phyloP scores from a whole-genome alignment of 2,113 vertebrate species.

The Phasianus colchicus region DNA sequence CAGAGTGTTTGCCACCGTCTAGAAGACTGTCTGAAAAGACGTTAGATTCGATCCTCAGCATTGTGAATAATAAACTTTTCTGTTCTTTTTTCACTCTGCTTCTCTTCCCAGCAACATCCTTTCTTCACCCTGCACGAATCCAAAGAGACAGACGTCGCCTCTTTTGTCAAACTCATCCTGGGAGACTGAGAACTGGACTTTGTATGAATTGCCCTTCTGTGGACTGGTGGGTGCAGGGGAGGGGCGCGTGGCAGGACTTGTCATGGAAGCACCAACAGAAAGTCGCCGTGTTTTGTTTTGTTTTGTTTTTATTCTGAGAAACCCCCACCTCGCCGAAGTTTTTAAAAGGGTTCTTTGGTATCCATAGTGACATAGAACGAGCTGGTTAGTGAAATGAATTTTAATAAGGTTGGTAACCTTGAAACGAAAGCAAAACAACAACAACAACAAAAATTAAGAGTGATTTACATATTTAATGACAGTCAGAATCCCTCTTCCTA shows the following conservation, averaged over 20 bases:
- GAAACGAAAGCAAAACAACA: constrained; percentile 36
- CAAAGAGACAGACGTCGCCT: constrained; percentile 96
- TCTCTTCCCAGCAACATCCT: constrained; percentile 87
- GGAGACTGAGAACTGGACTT: constrained; percentile 86
- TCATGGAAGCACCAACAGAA: constrained; percentile 73
- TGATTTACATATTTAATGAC: constrained; percentile 84
- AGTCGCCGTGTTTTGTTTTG: constrained; percentile 54
- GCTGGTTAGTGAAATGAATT: constrained; percentile 82
- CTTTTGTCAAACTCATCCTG: constrained; percentile 94
- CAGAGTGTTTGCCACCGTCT: neutral
- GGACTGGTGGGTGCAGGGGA: constrained; percentile 79
- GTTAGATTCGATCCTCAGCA: neutral
- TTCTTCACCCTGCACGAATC: constrained; percentile 95
- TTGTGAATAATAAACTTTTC: neutral
- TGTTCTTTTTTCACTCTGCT: constrained; percentile 19
- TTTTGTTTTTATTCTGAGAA: constrained; percentile 55
- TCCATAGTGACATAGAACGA: constrained; percentile 79
- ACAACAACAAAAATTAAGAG: constrained; percentile 23
- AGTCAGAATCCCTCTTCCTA: constrained; percentile 69
- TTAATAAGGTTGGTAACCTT: constrained; percentile 78
- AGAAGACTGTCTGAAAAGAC: neutral
- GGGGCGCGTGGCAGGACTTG: constrained; percentile 64
- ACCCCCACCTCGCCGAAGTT: constrained; percentile 43
- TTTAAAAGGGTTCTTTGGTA: constrained; percentile 76
- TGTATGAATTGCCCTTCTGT: constrained; percentile 69